Conservation (phyloP, 2,113 vertebrate species). For the Oryzias javanicus region DNA sequence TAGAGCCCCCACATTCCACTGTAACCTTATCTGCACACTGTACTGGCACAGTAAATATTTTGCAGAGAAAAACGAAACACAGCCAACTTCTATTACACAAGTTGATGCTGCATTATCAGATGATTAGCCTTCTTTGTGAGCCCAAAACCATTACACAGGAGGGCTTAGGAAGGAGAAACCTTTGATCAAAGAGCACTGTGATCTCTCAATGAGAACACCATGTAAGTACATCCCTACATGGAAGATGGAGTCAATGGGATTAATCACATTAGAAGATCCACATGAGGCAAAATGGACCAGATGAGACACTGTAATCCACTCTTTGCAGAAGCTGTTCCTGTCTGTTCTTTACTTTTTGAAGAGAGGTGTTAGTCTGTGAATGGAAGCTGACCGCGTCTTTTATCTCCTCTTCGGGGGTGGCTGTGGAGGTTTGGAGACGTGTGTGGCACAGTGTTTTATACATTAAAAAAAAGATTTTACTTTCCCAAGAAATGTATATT, state of each 20-base stretch:
- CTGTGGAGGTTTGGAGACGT: background rate
- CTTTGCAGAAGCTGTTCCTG: constrained; percentile 8
- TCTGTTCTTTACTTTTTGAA: constrained; percentile 20
- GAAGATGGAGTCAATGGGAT: constrained; percentile 25
- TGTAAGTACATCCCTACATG: constrained; percentile 15
- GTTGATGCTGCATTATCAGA: constrained; percentile 45
- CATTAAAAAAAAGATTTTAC: background rate
- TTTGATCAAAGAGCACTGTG: constrained; percentile 54
- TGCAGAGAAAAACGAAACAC: constrained; percentile 32
- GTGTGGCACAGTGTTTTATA: constrained; percentile 3
- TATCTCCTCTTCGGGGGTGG: background rate
- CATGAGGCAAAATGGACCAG: constrained; percentile 9
- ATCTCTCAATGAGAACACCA: constrained; percentile 35
- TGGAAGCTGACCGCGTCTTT: constrained; percentile 13
- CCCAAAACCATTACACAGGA: constrained; percentile 6
- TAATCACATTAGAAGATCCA: constrained; percentile 43
- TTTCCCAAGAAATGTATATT: background rate
- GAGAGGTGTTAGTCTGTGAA: constrained; percentile 35
- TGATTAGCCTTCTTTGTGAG: constrained; percentile 45
- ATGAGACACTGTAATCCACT: constrained; percentile 24
- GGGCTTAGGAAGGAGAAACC: constrained; percentile 22
- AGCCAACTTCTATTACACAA: constrained; percentile 39
- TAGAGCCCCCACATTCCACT: constrained; percentile 22
- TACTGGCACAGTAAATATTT: constrained; percentile 28
- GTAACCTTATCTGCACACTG: constrained; percentile 28